phyloP scores from a whole-genome alignment of 30 jellyfish, hydroid and myxozoan species.

The Hydractinia echinata region DNA sequence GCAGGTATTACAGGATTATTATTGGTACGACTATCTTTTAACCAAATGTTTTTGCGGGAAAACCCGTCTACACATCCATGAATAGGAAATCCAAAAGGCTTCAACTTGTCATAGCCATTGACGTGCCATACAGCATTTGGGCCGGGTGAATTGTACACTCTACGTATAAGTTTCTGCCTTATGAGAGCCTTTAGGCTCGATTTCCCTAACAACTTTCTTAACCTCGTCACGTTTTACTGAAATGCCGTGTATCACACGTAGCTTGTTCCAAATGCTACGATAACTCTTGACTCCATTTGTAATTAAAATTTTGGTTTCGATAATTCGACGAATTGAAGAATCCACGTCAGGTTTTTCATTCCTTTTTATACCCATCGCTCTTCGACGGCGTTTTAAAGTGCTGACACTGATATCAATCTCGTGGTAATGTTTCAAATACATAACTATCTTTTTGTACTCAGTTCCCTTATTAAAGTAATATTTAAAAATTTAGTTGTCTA shows the following conservation, averaged over 20 bases:
- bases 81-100: background rate
- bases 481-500: background rate
- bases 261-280: background rate
- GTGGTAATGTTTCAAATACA: background rate
- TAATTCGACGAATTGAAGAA: too few relatives aligned
- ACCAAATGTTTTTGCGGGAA: too few relatives aligned
- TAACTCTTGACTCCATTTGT: background rate
- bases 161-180: background rate
- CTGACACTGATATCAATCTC: background rate
- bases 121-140: background rate
- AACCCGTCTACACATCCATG: too few relatives aligned
- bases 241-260: background rate
- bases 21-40: too few relatives aligned
- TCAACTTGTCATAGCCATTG: background rate
- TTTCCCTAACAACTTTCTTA: background rate
- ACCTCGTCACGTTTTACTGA: background rate
- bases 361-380: background rate
- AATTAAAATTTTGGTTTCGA: too few relatives aligned
- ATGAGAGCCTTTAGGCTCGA: background rate
- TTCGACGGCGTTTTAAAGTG: background rate
- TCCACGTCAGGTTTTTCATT: too few relatives aligned
- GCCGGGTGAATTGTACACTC: background rate
- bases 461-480: slow-evolving; percentile 1
- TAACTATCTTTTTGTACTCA: background rate
- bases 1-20: too few relatives aligned